A percentile compares a stretch with the other conserved stretches of the same genome.
Conservation (phyloP, 2,888 invertebrate genomes). For the Scrobipalpa costella region DNA sequence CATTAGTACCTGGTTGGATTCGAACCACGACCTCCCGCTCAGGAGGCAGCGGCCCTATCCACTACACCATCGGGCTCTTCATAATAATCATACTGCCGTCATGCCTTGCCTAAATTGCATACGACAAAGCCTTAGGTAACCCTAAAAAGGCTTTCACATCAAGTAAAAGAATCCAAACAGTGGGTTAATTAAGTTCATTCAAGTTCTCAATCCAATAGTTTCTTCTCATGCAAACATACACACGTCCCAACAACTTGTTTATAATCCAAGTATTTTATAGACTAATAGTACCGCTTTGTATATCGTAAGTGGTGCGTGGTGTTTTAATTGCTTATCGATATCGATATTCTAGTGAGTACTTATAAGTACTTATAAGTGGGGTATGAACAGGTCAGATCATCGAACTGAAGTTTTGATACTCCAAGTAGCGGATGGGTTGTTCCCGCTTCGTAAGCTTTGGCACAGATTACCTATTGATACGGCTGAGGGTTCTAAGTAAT, state of each 20-base stretch:
- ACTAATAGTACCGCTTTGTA: constrained; percentile 46
- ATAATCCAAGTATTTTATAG: constrained; percentile 18
- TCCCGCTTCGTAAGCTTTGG: background rate
- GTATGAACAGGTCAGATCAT: constrained; percentile 40
- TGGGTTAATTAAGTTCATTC: too few species aligned
- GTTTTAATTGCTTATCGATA: constrained; percentile 57
- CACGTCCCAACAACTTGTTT: background rate
- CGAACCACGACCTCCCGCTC: too few species aligned
- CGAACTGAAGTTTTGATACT: constrained; percentile 31
- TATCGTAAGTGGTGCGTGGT: constrained; percentile 47
- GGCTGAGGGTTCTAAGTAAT: too few species aligned
- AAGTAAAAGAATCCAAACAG: too few species aligned
- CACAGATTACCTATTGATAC: too few species aligned
- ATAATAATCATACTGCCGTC: too few species aligned
- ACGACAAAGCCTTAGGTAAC: too few species aligned
- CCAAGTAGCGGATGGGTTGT: constrained; percentile 26
- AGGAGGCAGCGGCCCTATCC: too few species aligned
- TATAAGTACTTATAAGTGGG: constrained; percentile 38
- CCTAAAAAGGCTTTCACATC: too few species aligned
- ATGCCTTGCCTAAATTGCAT: too few species aligned
- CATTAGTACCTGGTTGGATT: too few species aligned
- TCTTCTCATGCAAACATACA: background rate
- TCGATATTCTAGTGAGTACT: constrained; percentile 32
- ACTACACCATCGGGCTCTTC: too few species aligned
- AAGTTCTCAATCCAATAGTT: background rate